Evolutionary conservation across 1,140 invertebrate genomes (phyloP), one percentile per base, ranked within the genome.

Genomic region (Pogonomyrmex barbatus): DNA sequence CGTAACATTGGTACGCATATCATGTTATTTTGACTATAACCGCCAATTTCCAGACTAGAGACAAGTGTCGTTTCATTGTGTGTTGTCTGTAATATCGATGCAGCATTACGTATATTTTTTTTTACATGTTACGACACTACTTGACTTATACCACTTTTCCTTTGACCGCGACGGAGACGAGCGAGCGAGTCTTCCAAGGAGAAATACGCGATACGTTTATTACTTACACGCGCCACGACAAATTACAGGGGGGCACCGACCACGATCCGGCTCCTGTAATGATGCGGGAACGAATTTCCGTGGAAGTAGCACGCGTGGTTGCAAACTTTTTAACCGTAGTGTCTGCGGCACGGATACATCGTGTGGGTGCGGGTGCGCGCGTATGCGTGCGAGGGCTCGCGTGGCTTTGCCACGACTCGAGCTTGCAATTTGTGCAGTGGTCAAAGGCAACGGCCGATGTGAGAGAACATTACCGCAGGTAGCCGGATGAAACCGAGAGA

Each of bases 391-490:
- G 14, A 33, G 33, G 58, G 58, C 47, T 85, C 82, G 71, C 73
- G 73, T 67, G 82, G 82, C 82, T 85, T 85, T 78, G 47, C 79
- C 73, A 60, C 82, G 82, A 85, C 82, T 85, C 58, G 73, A 78
- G 82, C 82, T 85, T 85, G 82, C 82, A 85, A 85, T 85, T 85
- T 85, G 82, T 85, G 50, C 82, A 62, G 62, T 54, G 82, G 73
- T 85, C 58, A 78, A 85, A 76, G 79, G 79, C 79, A 82, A 73
- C 79, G 82, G 47, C 54, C 78, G 78, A 45, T 62, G 65, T 62
- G 77, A 58, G 85, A 86, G 63, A 73, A 82, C 85, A 82, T 86
- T 82, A 82, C 65, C 85, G 47, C 77, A 82, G 85, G 78, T 82
- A 86, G 56, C 58, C 63, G 77, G 67, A 82, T 62, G 42, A 82